Evolutionary conservation across 2,797 vertebrate genomes (phyloP).

Genomic region (Erpetoichthys calabaricus): DNA sequence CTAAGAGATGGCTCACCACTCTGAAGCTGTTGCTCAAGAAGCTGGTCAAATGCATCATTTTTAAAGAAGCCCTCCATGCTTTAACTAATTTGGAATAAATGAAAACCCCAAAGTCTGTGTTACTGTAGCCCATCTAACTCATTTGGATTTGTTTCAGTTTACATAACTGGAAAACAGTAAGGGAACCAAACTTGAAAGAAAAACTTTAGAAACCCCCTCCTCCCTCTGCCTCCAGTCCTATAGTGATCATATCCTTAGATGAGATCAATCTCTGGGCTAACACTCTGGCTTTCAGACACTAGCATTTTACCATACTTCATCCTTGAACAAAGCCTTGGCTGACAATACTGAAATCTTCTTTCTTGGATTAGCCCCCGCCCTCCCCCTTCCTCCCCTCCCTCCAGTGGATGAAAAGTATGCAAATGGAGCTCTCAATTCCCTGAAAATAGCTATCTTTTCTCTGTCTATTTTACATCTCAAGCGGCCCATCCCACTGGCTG

Average conservation of each 20-base stretch:
- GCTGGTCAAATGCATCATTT: too few relatives aligned
- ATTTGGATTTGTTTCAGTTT: too few relatives aligned
- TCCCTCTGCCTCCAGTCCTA: too few relatives aligned
- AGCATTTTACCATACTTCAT: conserved; percentile 45
- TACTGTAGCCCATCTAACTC: too few relatives aligned
- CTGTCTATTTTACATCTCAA: conserved; percentile 34
- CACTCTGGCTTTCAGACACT: conserved; percentile 43
- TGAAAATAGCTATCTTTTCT: conserved; percentile 39
- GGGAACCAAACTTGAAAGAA: not conserved
- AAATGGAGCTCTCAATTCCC: conserved; percentile 38
- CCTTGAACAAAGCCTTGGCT: conserved; percentile 45
- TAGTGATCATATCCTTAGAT: conserved; percentile 18
- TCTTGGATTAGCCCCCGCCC: conserved; percentile 42
- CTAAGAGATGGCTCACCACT: too few relatives aligned
- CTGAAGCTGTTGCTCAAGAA: too few relatives aligned
- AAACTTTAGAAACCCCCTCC: not conserved
- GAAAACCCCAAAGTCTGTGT: too few relatives aligned
- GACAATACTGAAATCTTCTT: conserved; percentile 50
- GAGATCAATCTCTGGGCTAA: conserved; percentile 38
- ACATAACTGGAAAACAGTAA: too few relatives aligned
- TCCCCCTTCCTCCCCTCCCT: conserved; percentile 29
- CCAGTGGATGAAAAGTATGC: conserved; percentile 44
- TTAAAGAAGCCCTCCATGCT: too few relatives aligned
- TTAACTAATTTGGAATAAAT: too few relatives aligned
- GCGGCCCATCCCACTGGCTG: conserved; percentile 34